Base-by-base conservation (phyloP, 2,888 invertebrate genomes). In the Cheilosia vulpina region DNA sequence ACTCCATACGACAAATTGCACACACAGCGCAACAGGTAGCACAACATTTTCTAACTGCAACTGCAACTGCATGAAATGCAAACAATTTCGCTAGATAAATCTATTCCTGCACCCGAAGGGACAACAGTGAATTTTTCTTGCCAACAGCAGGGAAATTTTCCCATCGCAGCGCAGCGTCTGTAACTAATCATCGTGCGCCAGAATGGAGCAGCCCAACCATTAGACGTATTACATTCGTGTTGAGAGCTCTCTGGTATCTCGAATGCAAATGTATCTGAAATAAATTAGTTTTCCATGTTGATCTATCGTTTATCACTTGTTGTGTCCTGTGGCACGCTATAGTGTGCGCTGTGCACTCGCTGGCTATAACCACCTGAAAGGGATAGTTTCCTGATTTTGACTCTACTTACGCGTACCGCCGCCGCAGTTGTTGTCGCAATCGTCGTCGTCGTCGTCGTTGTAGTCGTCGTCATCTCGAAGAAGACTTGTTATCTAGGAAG, bases 201-300 rank as follows among this genome's bases (percentile, higher is more conserved):
- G 66, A 41, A 53, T 52, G 50, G 60, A 71, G 55, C 76, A 79
- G 27, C 41, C 68, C 83, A 62, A 68, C 85, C 81, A 85, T 85
- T 85, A 85, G 85, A 85, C 80, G 72, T 45, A 60, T 75, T 80
- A 85, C 85, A 85, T 81, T 85, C 85, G 81, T 85, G 85, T 85
- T 85, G 85, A 85, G 84, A 80, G 84, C 75, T 76, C 60, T 71
- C 60, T 76, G 24, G 76, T 85, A 85, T 85, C 80, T 58, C 72
- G 76, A 81, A 85, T 85, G 85, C 85, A 81, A 85, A 85, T 85
- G 81, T 85, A 85, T 81, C 85, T 71, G 62, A 89, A 88, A 90
- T 91, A 91, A 91, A 91, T 91, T 91, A 91, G 91, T 91, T 91
- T 91, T 91, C 87, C 91, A 90, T 91, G 91, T 91, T 90, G 88